phyloP scores from a whole-genome alignment of 2,888 invertebrate species.

The Bruchidius siliquastri region DNA sequence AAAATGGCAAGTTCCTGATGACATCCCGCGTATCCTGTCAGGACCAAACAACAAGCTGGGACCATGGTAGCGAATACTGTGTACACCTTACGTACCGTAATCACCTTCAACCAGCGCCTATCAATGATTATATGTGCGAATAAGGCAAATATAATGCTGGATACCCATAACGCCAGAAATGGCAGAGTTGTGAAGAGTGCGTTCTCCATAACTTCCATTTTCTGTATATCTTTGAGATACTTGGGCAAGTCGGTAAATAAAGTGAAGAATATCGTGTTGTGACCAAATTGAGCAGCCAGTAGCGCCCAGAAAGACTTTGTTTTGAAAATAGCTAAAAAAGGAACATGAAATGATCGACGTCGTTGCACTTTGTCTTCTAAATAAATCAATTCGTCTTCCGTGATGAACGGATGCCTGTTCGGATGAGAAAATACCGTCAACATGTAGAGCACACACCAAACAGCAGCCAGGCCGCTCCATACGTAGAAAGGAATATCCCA shows the following conservation, averaged over 20 bases:
- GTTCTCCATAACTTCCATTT: conserved; percentile 57
- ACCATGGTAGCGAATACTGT: not conserved
- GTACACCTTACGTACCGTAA: not conserved
- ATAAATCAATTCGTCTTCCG: conserved; percentile 17
- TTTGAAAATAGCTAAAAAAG: conserved; percentile 9
- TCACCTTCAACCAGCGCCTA: not conserved
- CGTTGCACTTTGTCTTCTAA: conserved; percentile 9
- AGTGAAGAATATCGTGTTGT: conserved; percentile 62
- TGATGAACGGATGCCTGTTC: conserved; percentile 47
- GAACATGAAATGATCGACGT: conserved; percentile 8
- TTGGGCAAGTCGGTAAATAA: conserved; percentile 62
- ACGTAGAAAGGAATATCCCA: conserved; percentile 79
- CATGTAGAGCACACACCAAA: conserved; percentile 58
- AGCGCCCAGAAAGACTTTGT: conserved; percentile 34
- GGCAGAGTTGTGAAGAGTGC: conserved; percentile 58
- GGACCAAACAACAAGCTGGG: conserved; percentile 1
- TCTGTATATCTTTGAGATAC: conserved; percentile 60
- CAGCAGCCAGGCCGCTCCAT: conserved; percentile 65
- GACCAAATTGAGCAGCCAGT: conserved; percentile 62
- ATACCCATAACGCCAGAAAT: conserved; percentile 36
- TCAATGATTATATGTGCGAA: conserved; percentile 7
- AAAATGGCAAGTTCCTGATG: conserved; percentile 4
- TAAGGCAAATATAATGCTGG: not conserved
- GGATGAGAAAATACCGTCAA: conserved; percentile 52
- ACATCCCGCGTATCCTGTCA: conserved; percentile 4